phyloP scores from a whole-genome alignment of 2,797 vertebrate genomes.

The Pangasius mekongensis region DNA sequence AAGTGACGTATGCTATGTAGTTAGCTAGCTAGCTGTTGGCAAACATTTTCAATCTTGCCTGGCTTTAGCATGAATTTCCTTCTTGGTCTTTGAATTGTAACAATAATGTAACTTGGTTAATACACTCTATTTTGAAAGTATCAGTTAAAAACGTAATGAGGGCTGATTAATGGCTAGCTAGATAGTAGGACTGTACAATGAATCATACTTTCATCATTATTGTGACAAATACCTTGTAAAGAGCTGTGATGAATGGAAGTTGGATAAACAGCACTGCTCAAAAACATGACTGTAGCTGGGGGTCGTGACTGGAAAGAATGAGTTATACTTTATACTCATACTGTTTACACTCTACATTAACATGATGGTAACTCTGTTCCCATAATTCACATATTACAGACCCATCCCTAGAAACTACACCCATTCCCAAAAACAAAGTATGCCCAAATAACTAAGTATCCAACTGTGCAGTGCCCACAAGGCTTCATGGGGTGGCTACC shows the following conservation, averaged over 20 bases:
- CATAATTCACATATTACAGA: not conserved
- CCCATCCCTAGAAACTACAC: not conserved
- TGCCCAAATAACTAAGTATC: not conserved
- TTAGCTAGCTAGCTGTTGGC: not conserved
- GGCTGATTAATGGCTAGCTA: not conserved
- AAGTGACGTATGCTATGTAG: not conserved
- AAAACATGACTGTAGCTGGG: not conserved
- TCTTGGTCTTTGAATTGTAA: conserved; percentile 1
- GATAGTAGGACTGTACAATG: not conserved
- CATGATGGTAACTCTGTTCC: not conserved
- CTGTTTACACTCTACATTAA: not conserved
- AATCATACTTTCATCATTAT: not conserved
- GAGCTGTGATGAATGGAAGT: not conserved
- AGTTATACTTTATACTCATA: not conserved
- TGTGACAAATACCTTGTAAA: not conserved
- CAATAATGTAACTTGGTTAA: not conserved
- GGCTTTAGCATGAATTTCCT: not conserved
- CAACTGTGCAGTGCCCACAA: not conserved
- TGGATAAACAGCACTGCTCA: too few species aligned
- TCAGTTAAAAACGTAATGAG: not conserved
- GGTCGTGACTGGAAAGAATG: not conserved
- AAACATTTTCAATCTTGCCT: not conserved
- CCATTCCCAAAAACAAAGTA: not conserved
- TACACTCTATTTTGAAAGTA: not conserved
- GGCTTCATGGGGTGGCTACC: not conserved